Percentiles rank a stretch among this genome's conserved stretches.
phyloP scores from a whole-genome alignment of 30 jellyfish, hydroid and myxozoan species.

The Nemopilema nomurai region DNA sequence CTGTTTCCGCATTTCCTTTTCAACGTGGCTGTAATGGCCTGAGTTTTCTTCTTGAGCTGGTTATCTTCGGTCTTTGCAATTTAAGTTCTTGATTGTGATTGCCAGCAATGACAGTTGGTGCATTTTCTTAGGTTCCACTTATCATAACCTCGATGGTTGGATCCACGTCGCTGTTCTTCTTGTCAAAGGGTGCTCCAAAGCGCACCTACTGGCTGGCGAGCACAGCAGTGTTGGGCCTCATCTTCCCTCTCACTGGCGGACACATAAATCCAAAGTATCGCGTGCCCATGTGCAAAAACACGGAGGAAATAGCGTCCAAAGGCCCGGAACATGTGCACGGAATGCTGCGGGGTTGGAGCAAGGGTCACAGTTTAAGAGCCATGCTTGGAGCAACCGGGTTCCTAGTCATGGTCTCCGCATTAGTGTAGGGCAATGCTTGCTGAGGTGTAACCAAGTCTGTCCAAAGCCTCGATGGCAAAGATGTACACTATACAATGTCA shows the following conservation, averaged over 20 bases:
- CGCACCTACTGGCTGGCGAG: slow-evolving; percentile 16
- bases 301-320: slow-evolving; percentile 13
- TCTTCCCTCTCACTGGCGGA: slow-evolving; percentile 26
- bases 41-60: too few species aligned
- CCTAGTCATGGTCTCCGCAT: neutral
- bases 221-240: slow-evolving; percentile 8
- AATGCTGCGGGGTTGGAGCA: slow-evolving; percentile 7
- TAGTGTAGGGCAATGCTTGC: slow-evolving; percentile 7
- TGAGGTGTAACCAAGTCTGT: too few species aligned
- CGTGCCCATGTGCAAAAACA: slow-evolving; percentile 4
- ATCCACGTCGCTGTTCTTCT: slow-evolving; percentile 11
- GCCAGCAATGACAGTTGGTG: too few species aligned
- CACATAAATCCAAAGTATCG: slow-evolving; percentile 27
- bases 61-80: too few species aligned
- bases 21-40: too few species aligned
- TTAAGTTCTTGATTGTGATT: too few species aligned
- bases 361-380: slow-evolving; percentile 3
- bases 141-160: slow-evolving; percentile 2
- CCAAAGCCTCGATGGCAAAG: neutral
- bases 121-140: slow-evolving; percentile 4
- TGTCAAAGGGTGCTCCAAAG: slow-evolving; percentile 19
- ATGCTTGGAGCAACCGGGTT: neutral
- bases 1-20: too few species aligned
- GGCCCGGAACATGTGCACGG: slow-evolving; percentile 27
- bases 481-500: too few species aligned